Base-by-base conservation (phyloP, 2,797 vertebrate genomes). In the Anomalospiza imberbis region DNA sequence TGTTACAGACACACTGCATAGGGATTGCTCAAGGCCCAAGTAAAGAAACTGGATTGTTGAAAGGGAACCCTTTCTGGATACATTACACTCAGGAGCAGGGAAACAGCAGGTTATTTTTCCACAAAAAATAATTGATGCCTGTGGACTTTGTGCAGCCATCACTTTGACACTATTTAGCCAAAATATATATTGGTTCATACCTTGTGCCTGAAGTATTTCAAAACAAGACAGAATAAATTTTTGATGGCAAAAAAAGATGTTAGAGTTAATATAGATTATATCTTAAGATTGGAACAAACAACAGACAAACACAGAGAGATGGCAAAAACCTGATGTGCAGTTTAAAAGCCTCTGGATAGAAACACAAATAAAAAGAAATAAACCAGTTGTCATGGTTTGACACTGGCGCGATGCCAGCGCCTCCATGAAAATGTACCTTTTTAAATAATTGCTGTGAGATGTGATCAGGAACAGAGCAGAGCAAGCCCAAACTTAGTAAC, bases 331-430 rank as follows among this genome's bases (percentile, higher is more conserved):
- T 68, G 29, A 80, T 38, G 10, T 65, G 44, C 24, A 75, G 54
- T 90, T 78, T 84, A 81, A 86, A 88, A 50, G 36, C 86, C 76
- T 89, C 76, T 42, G 12, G 73, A 48, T 34, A 91, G 91, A 92
- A 95, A 65, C 28, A 88, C 13, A 93, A 65, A 84, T 90, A 58
- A 42, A 68, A 93, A 94, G 40, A 75, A 89, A 94, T 62, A 88
- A 78, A 38, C 19, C 38, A 29, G n/a, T n/a, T n/a, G n/a, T n/a
- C n/a, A n/a, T n/a, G n/a, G n/a, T n/a, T n/a, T n/a, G n/a, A n/a
- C n/a, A n/a, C n/a, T n/a, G n/a, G n/a, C n/a, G n/a, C n/a, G n/a
- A n/a, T n/a, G n/a, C n/a, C n/a, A n/a, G n/a, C n/a, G n/a, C n/a
- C n/a, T n/a, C n/a, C n/a, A n/a, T n/a, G n/a, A n/a, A n/a, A n/a